These are phyloP conservation scores for Dicranocentrus wangi DNA, from an alignment of 2,888 invertebrate genomes.

Conservation along the genomic window DNA sequence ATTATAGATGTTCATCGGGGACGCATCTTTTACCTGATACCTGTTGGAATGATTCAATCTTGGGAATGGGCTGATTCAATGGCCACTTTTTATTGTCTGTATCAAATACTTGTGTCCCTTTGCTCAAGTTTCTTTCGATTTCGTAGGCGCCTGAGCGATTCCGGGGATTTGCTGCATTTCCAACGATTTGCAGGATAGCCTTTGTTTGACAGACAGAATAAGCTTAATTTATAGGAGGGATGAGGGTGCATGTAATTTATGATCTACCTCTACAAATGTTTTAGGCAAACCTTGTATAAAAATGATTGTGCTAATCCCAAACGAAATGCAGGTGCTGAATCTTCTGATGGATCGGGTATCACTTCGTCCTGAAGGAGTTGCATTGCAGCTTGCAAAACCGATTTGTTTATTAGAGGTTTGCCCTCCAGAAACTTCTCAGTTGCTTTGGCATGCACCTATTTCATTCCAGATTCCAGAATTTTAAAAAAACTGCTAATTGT, in stretches of 20 bases:
- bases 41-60: constrained; percentile 82
- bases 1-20: too few species aligned
- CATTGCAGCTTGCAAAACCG: constrained; percentile 77
- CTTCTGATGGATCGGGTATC: constrained; percentile 75
- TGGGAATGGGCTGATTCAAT: constrained; percentile 82
- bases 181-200: constrained; percentile 74
- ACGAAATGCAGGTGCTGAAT: neutral
- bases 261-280: too few species aligned
- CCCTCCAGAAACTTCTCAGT: constrained; percentile 78
- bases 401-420: constrained; percentile 74
- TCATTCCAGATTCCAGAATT: neutral
- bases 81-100: constrained; percentile 83
- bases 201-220: constrained; percentile 77
- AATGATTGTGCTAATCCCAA: constrained; percentile 18
- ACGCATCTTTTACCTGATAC: constrained; percentile 77
- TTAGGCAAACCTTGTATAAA: constrained; percentile 36
- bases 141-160: constrained; percentile 40
- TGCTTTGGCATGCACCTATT: constrained; percentile 77
- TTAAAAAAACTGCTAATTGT: neutral
- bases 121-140: constrained; percentile 4
- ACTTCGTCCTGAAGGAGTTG: neutral
- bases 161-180: neutral
- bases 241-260: too few species aligned
- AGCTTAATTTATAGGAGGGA: too few species aligned
- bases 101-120: constrained; percentile 82